Base-by-base conservation (phyloP, 2,888 invertebrate genomes). In the Elgonia sp. region DNA sequence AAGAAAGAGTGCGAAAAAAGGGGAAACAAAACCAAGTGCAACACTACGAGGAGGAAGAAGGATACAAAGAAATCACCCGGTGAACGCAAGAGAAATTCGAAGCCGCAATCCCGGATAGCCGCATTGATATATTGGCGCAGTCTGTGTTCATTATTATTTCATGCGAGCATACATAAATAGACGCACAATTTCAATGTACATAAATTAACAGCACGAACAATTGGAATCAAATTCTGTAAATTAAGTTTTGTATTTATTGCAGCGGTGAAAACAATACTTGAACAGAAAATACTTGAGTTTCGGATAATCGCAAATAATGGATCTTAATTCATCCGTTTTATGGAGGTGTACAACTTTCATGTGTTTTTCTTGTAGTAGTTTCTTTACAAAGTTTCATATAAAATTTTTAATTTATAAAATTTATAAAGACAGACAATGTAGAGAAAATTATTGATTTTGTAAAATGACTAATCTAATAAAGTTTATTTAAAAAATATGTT, bases 41-140 rank as follows among this genome's bases (percentile, higher is more conserved):
- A 75, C 75, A 65, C 39, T 14, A 62, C 50, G 63, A 65, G 50
- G 72, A 82, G 42, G 67, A 79, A 83, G 72, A 83, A 75, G 46
- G 63, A 60, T 20, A 75, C 67, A n/a, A 73, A 80, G 75, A 75
- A 84, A 83, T 18, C 42, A 57, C 70, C 40, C 53, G 65, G 75
- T 81, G 76, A 76, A 69, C 42, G 82, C 76, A 82, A 29, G 83
- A 86, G 82, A 86, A 82, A 86, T 86, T 86, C 86, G 46, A 83
- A 62, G 72, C 46, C 72, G 20, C 80, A 70, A 63, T 69, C 21
- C 62, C 60, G 75, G 60, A 69, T 73, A 55, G 14, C 50, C 8
- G 79, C 53, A 55, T 55, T 65, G 67, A 46, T 79, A 29, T 70
- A 73, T 79, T 50, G 73, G 60, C 46, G 63, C 50, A 65, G 10